Base-by-base conservation (phyloP, 2,113 vertebrate genomes). In the Aptenodytes patagonicus region DNA sequence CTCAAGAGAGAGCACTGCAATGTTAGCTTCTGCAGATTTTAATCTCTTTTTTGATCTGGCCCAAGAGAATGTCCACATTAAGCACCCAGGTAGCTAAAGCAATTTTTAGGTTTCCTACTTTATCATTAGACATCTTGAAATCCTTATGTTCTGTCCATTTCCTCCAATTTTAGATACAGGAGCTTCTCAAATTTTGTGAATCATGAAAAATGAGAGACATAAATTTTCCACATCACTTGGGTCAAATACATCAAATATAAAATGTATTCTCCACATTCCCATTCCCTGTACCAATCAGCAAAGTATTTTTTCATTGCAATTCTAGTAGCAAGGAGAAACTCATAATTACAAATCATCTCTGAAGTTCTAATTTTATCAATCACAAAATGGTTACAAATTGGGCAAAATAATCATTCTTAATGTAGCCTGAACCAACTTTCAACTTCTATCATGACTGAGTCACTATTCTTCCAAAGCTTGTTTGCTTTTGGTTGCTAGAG, bases 401-500 rank as follows among this genome's bases (percentile, higher is more conserved):
- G 34, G 16, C 6, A 91, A 86, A 84, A 61, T 18, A 61, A 52
- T 32, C 1, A 70, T 87, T 55, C 32, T 58, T 24, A 65, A 52
- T 0, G 3, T 22, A 87, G 8, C 9, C 34, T 69, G 13, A 77
- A 36, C 7, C 19, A 83, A 3, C 52, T 79, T 83, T 42, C 55
- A 52, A 40, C 5, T 87, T 81, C 71, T 82, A 0, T 54, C 36
- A 64, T 71, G 80, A 73, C 20, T 86, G 19, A 10, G 17, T 17
- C 0, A 0, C 19, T 88, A 13, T 64, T 93, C 44, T 87, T 79
- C 60, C 29, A 40, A 80, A 89, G 32, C 4, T 83, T 95, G 83
- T 95, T 96, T 95, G 72, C 55, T 92, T 95, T 92, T 61, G 17
- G 42, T 93, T 95, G 36, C 61, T 89, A 49, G 69, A 94, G 51